Evolutionary conservation across 2,888 invertebrate species (phyloP), one percentile per base, ranked within the genome.

Genomic region (Clostera curtula): DNA sequence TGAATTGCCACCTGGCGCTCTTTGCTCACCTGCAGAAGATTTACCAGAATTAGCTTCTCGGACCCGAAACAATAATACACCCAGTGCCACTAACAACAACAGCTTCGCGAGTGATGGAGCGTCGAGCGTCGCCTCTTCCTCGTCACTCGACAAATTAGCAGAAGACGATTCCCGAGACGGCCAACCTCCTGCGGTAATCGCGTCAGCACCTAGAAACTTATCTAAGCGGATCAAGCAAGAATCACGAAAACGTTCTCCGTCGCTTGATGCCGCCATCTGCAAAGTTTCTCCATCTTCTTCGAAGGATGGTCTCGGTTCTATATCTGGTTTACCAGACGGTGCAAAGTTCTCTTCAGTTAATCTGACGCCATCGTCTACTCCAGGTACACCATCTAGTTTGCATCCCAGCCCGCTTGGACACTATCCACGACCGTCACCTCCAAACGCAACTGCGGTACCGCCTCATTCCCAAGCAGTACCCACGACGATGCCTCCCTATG

Each of bases 1-100:
- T 66, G 93, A 93, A 65, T 85, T 89, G 68, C 93, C 89, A 31
- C 88, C 89, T 24, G 88, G 77, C 3, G 88, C 85, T 6, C 68
- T 88, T 25, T 87, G 87, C 57, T 87, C 87, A 8, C 87, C 88
- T 15, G 83, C 87, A 45, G 90, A 91, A 46, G 90, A 91, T 56
- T 82, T 90, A 28, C 89, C 90, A 3, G 91, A 91, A 48, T 85
- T 90, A 18, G 83, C 88, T 14, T 88, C 90, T 16, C 83, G 90
- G 40, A 90, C 90, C 26, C 88, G 92, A 59, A 92, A 93, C 61
- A 93, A 93, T 69, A 93, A 93, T 67, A 93, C 92, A 20, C 92
- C 91, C 11, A 92, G 89, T 62, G 92, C 90, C 29, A 91, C 92
- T 33, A 93, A 91, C 65, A 90, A 90, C 44, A 90, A 89, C 62